Base-by-base conservation (phyloP, 2,113 vertebrate species). In the Clarias batrachus region DNA sequence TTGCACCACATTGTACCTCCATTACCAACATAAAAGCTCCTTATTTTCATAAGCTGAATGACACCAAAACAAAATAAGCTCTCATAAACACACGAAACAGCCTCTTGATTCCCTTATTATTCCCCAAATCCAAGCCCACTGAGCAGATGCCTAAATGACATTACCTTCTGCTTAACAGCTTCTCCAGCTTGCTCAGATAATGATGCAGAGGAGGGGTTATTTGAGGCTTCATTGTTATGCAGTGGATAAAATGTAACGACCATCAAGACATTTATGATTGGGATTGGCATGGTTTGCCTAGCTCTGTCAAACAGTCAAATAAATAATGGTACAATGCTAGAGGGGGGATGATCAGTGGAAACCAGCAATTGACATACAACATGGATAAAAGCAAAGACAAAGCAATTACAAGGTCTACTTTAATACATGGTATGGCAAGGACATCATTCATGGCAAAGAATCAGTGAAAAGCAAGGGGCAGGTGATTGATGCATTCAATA, bases 241-340 rank as follows among this genome's bases (percentile, higher is more conserved):
- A 86, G 87, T 85, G 81, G 85, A 68, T 89, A 91, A 90, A 91
- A 89, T 90, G 87, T 81, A 90, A 48, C 87, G 85, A 91, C 85
- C 89, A 89, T 65, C 86, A 82, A 85, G 85, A 81, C 10, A 62
- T 87, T 91, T 90, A 87, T 92, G 92, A 92, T 92, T 90, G 90
- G 92, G 93, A 94, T 94, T 92, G 89, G 90, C 88, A 62, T 80
- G 86, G 88, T 86, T 88, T 89, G 84, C 87, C 82, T 33, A 87
- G 89, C 85, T 91, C 87, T 78, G 76, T 81, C 86, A 89, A 59
- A 60, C 41, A 80, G 74, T 78, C 21, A 60, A 27, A 12, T 17
- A 87, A 62, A 85, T 56, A 0, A 63, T 70, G 60, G 30, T 48
- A 14, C 27, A 77, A 48, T 82, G n/a, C 25, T 30, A 78, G 9